Percentiles rank a stretch among this genome's conserved stretches.
These are phyloP conservation scores for Apistogramma diplotaenia DNA, from an alignment of 2,113 vertebrate species.

Conservation along the genomic window DNA sequence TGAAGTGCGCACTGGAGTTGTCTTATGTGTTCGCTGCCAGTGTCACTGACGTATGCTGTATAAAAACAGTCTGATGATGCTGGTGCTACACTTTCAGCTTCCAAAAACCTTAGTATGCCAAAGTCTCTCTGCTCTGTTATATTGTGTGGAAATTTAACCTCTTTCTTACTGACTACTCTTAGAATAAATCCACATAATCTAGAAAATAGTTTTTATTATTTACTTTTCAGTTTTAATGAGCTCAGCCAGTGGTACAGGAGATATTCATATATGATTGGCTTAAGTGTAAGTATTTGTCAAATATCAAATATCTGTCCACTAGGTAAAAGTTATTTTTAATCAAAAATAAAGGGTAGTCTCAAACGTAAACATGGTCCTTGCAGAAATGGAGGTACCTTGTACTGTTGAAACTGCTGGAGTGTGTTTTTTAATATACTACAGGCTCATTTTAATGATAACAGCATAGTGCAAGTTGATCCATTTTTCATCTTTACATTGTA, in stretches of 20 bases:
- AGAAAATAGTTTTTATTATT: not conserved
- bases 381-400: not conserved
- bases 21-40: constrained; percentile 19
- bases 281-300: not conserved
- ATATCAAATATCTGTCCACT: not conserved
- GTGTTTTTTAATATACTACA: not conserved
- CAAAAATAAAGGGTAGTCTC: not conserved
- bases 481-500: not conserved
- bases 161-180: not conserved
- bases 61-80: constrained; percentile 2
- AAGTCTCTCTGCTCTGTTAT: not conserved
- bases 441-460: not conserved
- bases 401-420: not conserved
- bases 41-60: constrained; percentile 15
- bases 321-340: not conserved
- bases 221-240: not conserved
- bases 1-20: constrained; percentile 7
- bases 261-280: not conserved
- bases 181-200: not conserved
- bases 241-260: not conserved
- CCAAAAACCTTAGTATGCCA: not conserved
- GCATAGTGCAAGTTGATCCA: not conserved
- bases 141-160: not conserved
- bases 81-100: not conserved
- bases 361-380: not conserved